phyloP scores from a whole-genome alignment of 2,888 invertebrate species.

The Gymnoscelis rufifasciata region DNA sequence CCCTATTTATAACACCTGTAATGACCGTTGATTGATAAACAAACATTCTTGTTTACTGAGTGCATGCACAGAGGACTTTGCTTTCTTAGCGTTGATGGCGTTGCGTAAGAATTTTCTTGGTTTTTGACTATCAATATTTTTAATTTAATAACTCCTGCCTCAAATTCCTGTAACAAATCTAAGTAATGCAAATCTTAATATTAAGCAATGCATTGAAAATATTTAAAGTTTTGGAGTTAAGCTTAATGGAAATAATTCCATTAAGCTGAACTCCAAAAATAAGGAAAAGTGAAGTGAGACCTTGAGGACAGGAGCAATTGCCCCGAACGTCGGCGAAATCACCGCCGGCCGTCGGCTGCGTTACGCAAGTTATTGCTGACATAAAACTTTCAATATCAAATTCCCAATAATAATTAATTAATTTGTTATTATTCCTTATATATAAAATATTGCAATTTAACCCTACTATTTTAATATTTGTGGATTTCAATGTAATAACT shows the following conservation, averaged over 20 bases:
- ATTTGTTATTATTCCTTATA: too few species aligned
- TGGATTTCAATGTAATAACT: too few species aligned
- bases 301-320: slow-evolving; percentile 23
- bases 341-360: slow-evolving; percentile 40
- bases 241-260: too few species aligned
- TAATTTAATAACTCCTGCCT: neutral
- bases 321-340: slow-evolving; percentile 27
- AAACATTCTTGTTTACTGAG: slow-evolving; percentile 31
- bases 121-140: neutral
- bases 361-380: slow-evolving; percentile 28
- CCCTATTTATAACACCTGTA: slow-evolving; percentile 58
- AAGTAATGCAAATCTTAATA: too few species aligned
- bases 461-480: too few species aligned
- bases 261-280: slow-evolving; percentile 11
- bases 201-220: too few species aligned
- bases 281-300: slow-evolving; percentile 17
- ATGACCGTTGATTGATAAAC: slow-evolving; percentile 50
- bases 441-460: too few species aligned
- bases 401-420: too few species aligned
- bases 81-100: slow-evolving; percentile 7
- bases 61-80: slow-evolving; percentile 12
- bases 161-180: too few species aligned
- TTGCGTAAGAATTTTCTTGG: slow-evolving; percentile 10
- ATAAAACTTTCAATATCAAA: slow-evolving; percentile 19
- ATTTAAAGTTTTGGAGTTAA: too few species aligned